These are phyloP conservation scores for Congeria kusceri DNA, from an alignment of 2,888 invertebrate species.

Conservation along the genomic window DNA sequence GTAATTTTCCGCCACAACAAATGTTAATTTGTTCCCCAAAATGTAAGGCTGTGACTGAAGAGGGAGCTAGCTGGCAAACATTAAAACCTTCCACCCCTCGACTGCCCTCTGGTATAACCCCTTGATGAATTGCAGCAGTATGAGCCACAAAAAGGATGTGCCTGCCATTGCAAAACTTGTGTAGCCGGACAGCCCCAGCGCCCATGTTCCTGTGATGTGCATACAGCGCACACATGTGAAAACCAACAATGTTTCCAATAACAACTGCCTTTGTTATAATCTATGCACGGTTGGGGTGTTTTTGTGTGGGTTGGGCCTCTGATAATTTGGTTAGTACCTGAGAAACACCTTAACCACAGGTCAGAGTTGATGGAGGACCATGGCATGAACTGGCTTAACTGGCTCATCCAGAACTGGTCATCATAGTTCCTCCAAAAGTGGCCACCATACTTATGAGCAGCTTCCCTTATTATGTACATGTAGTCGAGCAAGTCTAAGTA, in stretches of 20 bases:
- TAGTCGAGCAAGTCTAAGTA: conserved; percentile 37
- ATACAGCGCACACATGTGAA: conserved; percentile 19
- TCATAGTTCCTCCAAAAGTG: conserved; percentile 32
- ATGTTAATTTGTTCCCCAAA: no score
- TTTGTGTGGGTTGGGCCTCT: neutral
- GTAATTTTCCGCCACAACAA: no score
- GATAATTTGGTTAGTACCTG: neutral
- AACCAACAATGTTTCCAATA: conserved; percentile 9
- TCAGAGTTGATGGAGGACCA: conserved; percentile 40
- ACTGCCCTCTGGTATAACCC: no score
- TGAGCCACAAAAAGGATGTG: no score
- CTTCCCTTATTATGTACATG: conserved; percentile 29
- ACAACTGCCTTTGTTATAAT: conserved; percentile 40
- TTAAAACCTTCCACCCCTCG: no score
- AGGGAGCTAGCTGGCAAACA: no score
- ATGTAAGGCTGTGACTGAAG: no score
- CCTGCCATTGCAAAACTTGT: no score
- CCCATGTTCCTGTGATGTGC: conserved; percentile 13
- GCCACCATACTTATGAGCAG: conserved; percentile 20
- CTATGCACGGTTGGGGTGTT: conserved; percentile 21
- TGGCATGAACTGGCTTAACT: conserved; percentile 5
- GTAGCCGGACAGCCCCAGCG: conserved; percentile 3
- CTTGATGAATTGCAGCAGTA: no score
- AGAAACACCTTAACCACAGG: conserved; percentile 40
- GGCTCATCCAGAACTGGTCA: conserved; percentile 30